Evolutionary conservation across 2,797 vertebrate genomes (phyloP), one percentile per base, ranked within the genome.

Genomic region (Hypotaenidia philippensis): DNA sequence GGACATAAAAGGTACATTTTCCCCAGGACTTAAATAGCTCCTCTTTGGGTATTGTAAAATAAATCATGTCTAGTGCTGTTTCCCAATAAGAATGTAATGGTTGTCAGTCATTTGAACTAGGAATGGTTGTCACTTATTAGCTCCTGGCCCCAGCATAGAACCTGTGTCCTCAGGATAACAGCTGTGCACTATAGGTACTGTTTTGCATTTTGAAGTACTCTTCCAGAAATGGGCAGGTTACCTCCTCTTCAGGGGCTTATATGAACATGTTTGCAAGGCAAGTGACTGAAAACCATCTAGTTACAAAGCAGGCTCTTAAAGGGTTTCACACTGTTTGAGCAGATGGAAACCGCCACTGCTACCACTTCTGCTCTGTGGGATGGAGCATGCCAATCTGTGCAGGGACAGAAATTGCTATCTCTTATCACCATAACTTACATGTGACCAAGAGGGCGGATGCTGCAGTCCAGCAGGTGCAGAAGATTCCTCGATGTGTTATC

Each of bases 391-490:
- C 9, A 25, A 25, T 87, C 53, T 76, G 63, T 1, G 4, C 23
- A 76, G 76, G 68, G 87, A 59, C 89, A 95, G 53, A 60, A 91
- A 50, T 76, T 0, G 26, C 69, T 64, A 1, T 92, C 88, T 94
- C 36, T 68, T 53, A 29, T 92, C 64, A 78, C 49, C 64, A 80
- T 38, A 65, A 77, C 81, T 83, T 68, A 23, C 27, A 80, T 12
- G 3, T 65, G 83, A 79, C 83, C 49, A 31, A 57, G 44, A 50
- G 78, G 63, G 52, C 10, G 14, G 81, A 76, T 61, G 41, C 80
- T 89, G 59, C 60, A 92, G 72, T 74, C 56, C 75, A 85, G 72
- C 91, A 96, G 91, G 87, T 95, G 83, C 87, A 77, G 77, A 65
- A 68, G 91, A 68, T 75, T 89, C 90, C 83, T 78, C 3, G 3